Evolutionary conservation across 2,113 vertebrate genomes (phyloP), one percentile per base, ranked within the genome.

Genomic region (Petaurus breviceps): DNA sequence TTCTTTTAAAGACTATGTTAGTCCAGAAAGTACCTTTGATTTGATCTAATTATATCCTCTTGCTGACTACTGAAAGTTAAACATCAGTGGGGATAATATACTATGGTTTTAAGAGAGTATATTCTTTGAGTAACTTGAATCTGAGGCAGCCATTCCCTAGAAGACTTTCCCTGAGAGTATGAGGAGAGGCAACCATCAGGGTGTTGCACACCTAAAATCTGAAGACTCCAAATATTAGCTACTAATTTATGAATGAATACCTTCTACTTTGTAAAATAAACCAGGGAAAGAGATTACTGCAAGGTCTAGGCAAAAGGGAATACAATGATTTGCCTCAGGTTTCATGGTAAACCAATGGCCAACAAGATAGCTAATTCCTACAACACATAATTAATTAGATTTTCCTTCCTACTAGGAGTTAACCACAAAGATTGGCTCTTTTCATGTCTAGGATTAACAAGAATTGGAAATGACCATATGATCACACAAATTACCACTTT

Each of bases 401-500:
- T 96, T 94, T 61, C 55, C 91, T 95, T 91, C 3, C 92, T 96
- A 97, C 96, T 95, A 97, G 97, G 97, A 96, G 92, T 91, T 95
- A 94, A 92, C 51, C 93, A 92, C 51, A 91, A 84, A 0, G 54
- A 96, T 93, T 93, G 93, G 53, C 93, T 57, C 92, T 91, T 97
- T 57, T 90, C 91, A 92, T 96, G 68, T 90, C 92, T 50, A 43
- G 96, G 91, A 97, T 93, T 93, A 84, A 89, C 96, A 97, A 96
- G 95, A 98, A 96, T 93, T 95, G 49, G 95, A 98, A 94, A 96
- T 92, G 53, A 25, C 94, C 90, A 68, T 95, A 97, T 95, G 95
- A 91, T 91, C 94, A 89, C 94, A 97, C 90, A 9, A 96, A 90
- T 49, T 97, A 77, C 51, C 92, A 96, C 47, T 89, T 96, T 54